Evolutionary conservation across 2,888 invertebrate species (phyloP), one percentile per base, ranked within the genome.

Genomic region (Mimumesa dahlbomi): DNA sequence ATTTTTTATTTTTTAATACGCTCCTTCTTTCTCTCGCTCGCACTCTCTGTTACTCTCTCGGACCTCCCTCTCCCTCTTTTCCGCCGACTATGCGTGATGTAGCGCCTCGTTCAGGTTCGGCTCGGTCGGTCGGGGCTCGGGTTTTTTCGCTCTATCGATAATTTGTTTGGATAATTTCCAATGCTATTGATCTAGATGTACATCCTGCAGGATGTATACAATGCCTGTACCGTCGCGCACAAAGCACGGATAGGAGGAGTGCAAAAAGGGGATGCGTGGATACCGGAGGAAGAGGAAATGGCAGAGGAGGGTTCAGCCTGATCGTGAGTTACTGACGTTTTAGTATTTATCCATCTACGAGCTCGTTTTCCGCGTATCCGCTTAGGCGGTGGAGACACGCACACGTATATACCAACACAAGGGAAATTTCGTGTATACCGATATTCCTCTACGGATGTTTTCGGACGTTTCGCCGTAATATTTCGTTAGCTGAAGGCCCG

Each of bases 81-180:
- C 80, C 80, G 77, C 68, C 82, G 82, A 82, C 86, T 87, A 85
- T 86, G 86, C 85, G 87, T 88, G 88, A 87, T 88, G 86, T 87
- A 86, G 85, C 85, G 83, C 77, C 82, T 82, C 82, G 85, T 80
- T 84, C 84, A 70, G 81, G 77, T 76, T 82, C 70, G 67, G 54
- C 48, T 64, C 59, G 62, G 46, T 64, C 72, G 65, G 64, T 70
- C 68, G 67, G 56, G 75, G 70, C 74, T 72, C 78, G 70, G 72
- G 64, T 82, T 82, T 82, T 82, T 77, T 77, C 77, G 82, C 75
- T 79, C 85, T 86, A 87, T 88, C 89, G 89, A 89, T 89, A 89
- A 89, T 89, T 89, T 89, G 89, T 89, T 89, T 89, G 88, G 89
- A 89, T 89, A 89, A 89, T 89, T 89, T 88, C 88, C 88, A 88